Base-by-base conservation (phyloP, 92 coral and sea anemone species). In the Metridium senile region DNA sequence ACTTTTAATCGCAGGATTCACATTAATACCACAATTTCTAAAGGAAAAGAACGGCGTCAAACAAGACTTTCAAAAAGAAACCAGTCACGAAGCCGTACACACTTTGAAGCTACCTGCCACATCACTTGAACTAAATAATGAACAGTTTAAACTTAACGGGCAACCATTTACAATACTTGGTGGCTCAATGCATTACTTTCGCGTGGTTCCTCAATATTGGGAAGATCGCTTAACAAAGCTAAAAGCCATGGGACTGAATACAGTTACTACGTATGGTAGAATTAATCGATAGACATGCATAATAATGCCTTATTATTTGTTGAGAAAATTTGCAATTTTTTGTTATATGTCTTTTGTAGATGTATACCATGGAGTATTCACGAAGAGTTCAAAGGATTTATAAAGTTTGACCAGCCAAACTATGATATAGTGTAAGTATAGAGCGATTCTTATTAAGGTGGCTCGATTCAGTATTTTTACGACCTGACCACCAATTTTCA, bases 351-450 rank as follows among this genome's bases (percentile, higher is more conserved):
- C 22, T 59, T 26, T 16, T 23, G 9, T 63, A 93, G 98, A 23
- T 93, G 85, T 81, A 82, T 93, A 35, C 87, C 98, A 43, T 93
- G 98, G 98, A 93, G 90, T 54, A 57, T 91, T 26, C 98, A 93
- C 69, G 97, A 93, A 84, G 92, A 89, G 74, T 71, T 87, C 10
- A 86, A 83, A 77, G 98, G 87, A 25, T 58, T 59, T 28, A 88
- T 93, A 39, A 86, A 81, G 56, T 91, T 93, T 86, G 77, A 81
- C 64, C 97, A 87, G 46, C 69, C 39, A 28, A 79, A 19, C 19
- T 79, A 82, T 70, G 92, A 93, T 58, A 77, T 93, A 32, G 75
- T 87, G 98, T 93, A 85, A 58, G 70, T 35, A 39, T 6, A 39
- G 19, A n/a, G n/a, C n/a, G n/a, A n/a, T n/a, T n/a, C n/a, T n/a